A percentile compares a stretch with the other conserved stretches of the same genome.
Evolutionary conservation across 2,113 vertebrate species (phyloP).

Genomic region (Urocitellus parryii): DNA sequence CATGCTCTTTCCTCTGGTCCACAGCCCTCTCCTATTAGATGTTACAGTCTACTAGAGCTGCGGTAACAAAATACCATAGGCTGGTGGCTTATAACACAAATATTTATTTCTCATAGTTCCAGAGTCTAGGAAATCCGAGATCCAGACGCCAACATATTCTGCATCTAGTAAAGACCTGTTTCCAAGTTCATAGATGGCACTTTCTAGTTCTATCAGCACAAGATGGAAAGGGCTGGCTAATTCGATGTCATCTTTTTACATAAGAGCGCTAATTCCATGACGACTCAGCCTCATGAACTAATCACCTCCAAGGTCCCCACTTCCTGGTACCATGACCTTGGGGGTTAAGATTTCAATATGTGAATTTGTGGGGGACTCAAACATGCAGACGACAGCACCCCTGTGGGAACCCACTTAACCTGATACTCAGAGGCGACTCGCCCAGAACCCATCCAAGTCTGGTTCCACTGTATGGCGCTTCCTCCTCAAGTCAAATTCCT

Average conservation of each 20-base stretch:
- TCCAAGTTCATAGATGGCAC: no score
- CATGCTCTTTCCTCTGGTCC: not conserved
- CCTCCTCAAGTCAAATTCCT: not conserved
- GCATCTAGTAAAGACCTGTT: no score
- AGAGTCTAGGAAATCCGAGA: not conserved
- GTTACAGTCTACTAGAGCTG: not conserved
- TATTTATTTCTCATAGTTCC: not conserved
- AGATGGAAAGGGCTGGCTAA: not conserved
- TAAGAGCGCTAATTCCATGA: not conserved
- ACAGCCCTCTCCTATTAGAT: not conserved
- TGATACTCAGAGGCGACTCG: not conserved
- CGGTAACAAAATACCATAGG: not conserved
- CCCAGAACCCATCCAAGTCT: not conserved
- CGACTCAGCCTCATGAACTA: not conserved
- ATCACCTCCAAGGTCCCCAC: not conserved
- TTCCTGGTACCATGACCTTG: not conserved
- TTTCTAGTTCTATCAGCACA: not conserved
- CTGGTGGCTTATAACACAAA: not conserved
- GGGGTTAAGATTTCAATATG: not conserved
- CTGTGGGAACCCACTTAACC: not conserved
- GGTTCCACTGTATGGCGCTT: not conserved
- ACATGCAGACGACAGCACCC: not conserved
- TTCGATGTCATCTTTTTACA: not conserved
- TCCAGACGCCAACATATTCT: not conserved
- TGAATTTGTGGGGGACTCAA: not conserved